Evolutionary conservation across 2,888 invertebrate species (phyloP).

Genomic region (Tenthredo amoena): DNA sequence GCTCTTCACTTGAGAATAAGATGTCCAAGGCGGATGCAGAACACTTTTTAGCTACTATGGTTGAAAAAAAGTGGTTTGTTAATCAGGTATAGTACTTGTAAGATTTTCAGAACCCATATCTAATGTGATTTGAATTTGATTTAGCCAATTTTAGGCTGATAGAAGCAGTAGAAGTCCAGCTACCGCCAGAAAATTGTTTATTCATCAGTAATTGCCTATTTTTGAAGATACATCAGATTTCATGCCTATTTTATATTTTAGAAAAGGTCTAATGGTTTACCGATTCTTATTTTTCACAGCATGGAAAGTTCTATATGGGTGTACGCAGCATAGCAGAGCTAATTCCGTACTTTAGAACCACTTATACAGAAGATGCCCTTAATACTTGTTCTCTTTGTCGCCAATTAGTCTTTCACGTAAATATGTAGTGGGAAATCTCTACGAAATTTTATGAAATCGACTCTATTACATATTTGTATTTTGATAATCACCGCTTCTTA

Average conservation of each 20-base stretch:
- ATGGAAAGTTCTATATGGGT: constrained; percentile 72
- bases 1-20: constrained; percentile 60
- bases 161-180: neutral
- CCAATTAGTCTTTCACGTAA: constrained; percentile 71
- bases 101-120: constrained; percentile 9
- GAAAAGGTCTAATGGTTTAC: neutral
- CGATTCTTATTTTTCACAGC: constrained; percentile 60
- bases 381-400: constrained; percentile 69
- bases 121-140: neutral
- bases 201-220: neutral
- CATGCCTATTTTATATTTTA: neutral
- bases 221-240: neutral
- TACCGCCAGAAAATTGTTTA: neutral
- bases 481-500: constrained; percentile 36
- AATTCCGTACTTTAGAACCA: constrained; percentile 71
- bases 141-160: neutral
- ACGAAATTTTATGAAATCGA: neutral
- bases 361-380: constrained; percentile 64
- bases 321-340: constrained; percentile 72
- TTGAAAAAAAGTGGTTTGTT: constrained; percentile 66
- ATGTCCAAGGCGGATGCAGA: constrained; percentile 65
- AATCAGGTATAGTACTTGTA: constrained; percentile 61
- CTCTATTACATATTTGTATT: neutral
- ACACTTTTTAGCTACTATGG: constrained; percentile 64
- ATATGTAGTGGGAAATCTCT: neutral